phyloP scores from a whole-genome alignment of 2,797 vertebrate species.

The Notolabrus celidotus region DNA sequence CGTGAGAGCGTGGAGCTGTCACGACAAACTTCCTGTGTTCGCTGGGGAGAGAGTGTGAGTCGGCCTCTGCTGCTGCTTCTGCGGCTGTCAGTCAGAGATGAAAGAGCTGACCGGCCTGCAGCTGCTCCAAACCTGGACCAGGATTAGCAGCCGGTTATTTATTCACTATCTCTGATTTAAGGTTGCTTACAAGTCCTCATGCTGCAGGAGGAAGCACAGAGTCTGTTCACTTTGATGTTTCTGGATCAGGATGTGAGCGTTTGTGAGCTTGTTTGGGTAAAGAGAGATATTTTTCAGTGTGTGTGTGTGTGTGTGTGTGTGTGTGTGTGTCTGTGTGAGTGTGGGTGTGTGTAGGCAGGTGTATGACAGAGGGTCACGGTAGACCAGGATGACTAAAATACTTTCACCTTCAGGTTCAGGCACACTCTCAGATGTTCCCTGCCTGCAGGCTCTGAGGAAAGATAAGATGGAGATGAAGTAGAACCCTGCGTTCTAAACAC shows the following conservation, averaged over 20 bases:
- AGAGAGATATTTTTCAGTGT: conserved; percentile 8
- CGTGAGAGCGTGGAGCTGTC: neutral
- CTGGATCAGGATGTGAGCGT: neutral
- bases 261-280: neutral
- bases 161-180: conserved; percentile 3
- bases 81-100: conserved; percentile 40
- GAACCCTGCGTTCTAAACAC: conserved; percentile 35
- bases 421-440: conserved; percentile 28
- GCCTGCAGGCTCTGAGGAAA: conserved; percentile 33
- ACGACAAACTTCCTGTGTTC: conserved; percentile 18
- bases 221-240: conserved; percentile 11
- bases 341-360: conserved; percentile 22
- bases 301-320: conserved; percentile 7
- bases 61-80: conserved; percentile 28
- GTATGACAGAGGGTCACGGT: conserved; percentile 28
- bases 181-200: conserved; percentile 7
- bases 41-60: neutral
- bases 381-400: conserved; percentile 55
- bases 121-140: conserved; percentile 27
- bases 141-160: conserved; percentile 22
- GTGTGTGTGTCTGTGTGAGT: conserved; percentile 6
- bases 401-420: conserved; percentile 59
- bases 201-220: neutral
- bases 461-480: conserved; percentile 52
- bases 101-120: conserved; percentile 28